Evolutionary conservation across 2,113 vertebrate genomes (phyloP).

Genomic region (Spermophilus dauricus): DNA sequence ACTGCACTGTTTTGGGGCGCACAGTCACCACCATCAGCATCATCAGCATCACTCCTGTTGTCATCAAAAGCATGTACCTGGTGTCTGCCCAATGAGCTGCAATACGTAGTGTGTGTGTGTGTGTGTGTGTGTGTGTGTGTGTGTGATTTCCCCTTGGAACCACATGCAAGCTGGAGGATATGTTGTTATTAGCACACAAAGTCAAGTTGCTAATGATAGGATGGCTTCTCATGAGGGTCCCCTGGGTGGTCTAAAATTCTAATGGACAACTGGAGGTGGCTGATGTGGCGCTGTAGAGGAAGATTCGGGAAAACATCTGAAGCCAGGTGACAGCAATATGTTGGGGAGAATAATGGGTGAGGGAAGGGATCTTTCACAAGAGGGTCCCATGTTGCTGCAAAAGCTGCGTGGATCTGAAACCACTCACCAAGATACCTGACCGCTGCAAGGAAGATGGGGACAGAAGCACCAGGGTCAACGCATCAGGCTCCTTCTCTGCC

Average conservation of each 20-base stretch:
- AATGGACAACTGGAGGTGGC: accelerated
- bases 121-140: background rate
- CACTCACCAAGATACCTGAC: background rate
- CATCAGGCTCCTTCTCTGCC: background rate
- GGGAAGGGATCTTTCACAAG: background rate
- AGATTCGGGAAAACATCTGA: background rate
- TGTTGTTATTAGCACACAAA: background rate
- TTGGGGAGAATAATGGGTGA: background rate
- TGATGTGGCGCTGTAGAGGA: background rate
- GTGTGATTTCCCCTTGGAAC: background rate
- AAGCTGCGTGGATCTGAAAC: background rate
- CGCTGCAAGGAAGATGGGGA: background rate
- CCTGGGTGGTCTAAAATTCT: background rate
- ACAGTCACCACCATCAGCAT: accelerated
- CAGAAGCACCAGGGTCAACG: background rate
- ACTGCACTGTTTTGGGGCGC: background rate
- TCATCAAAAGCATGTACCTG: background rate
- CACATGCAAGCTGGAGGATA: background rate
- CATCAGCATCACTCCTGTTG: background rate
- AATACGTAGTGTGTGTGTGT: background rate
- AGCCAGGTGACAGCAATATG: background rate
- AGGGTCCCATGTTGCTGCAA: background rate
- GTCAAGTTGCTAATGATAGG: background rate
- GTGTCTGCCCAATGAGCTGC: background rate
- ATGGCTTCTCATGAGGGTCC: background rate